phyloP scores from a whole-genome alignment of 2,797 vertebrate genomes.

The Halcyon leucocephala region DNA sequence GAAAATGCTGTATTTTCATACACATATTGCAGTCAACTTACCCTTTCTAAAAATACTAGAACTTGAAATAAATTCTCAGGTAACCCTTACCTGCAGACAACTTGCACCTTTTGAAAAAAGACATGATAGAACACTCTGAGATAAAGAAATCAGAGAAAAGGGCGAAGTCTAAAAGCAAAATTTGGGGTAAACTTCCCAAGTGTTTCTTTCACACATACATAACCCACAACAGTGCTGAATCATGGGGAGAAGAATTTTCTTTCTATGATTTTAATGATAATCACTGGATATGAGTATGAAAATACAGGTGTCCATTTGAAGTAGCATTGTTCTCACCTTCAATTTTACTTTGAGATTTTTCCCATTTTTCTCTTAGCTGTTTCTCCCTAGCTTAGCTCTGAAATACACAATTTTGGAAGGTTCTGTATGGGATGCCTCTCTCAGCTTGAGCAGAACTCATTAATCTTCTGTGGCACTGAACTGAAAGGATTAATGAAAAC shows the following conservation, averaged over 20 bases:
- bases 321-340: not conserved
- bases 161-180: not conserved
- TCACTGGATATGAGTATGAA: not conserved
- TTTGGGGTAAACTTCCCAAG: not conserved
- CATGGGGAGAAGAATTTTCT: not conserved
- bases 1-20: not conserved
- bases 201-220: not conserved
- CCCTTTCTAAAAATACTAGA: not conserved
- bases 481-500: slow-evolving; percentile 12
- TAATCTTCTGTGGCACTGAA: slow-evolving; percentile 18
- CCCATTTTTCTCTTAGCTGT: not conserved
- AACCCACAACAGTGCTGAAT: not conserved
- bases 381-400: not conserved
- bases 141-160: not conserved
- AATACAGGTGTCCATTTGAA: not conserved
- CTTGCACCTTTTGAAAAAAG: not conserved
- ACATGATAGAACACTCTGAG: accelerated
- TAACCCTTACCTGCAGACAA: not conserved
- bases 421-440: not conserved
- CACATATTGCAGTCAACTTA: not conserved
- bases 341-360: not conserved
- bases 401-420: not conserved
- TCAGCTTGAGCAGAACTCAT: slow-evolving; percentile 27
- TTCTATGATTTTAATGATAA: not conserved
- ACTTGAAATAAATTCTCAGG: not conserved